Evolutionary conservation across 2,888 invertebrate species (phyloP), one percentile per base, ranked within the genome.

Genomic region (Drosophila sordidapex): DNA sequence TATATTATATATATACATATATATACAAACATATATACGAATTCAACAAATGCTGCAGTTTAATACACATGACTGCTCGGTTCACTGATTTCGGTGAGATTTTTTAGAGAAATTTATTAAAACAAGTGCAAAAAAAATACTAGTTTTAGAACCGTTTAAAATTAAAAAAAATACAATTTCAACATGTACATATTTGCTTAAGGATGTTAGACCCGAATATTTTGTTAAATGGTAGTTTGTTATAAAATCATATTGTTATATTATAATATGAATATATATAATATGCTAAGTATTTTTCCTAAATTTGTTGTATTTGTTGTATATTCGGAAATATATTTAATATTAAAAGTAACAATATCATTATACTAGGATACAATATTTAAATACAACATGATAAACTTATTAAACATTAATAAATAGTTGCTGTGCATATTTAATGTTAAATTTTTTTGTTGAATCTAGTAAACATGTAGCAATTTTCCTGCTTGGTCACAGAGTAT

Each of bases 1-100:
- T 36, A 53, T 38, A 43, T 54, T 56, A 48, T 29, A 43, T 21
- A 38, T 15, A 43, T 36, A 43, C 53, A 31, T 10, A 31, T 31
- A 21, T 1, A 21, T 21, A 21, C 1, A 1, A 1, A 21, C 21
- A 57, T 15, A 43, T 46, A 43, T 53, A 54, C 8, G 56, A 48
- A 58, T 35, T 33, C 25, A 65, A 36, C 52, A 38, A 59, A 58
- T n/a, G 27, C 48, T 18, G 8, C 6, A 15, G 8, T 25, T 2
- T 4, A 13, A 49, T 64, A 29, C 48, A 46, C 46, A 46, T 46
- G 21, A 21, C 46, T 46, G 15, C 15, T 8, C 25, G 46, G 15
- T 46, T 46, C 25, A 4, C 15, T 46, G 46, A 46, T 46, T 46
- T 46, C 15, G 15, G 15, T 15, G 15, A 15, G 8, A 7, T 15